Evolutionary conservation across 1,140 invertebrate genomes (phyloP).

Genomic region (Meloidogyne floridensis): DNA sequence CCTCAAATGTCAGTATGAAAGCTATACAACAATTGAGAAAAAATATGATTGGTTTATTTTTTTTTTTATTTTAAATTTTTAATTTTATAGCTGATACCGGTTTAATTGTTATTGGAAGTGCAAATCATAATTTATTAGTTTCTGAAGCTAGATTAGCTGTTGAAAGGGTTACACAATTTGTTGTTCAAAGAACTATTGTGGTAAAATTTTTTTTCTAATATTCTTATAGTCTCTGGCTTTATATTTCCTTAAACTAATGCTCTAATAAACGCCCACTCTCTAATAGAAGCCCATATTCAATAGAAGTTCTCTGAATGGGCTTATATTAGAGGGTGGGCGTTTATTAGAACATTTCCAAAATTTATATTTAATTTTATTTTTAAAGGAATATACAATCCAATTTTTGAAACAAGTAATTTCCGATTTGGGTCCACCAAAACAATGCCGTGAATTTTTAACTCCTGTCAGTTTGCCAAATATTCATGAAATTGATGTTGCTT

Average conservation of each 20-base stretch:
- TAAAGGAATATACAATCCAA: slow-evolving; percentile 43
- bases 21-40: slow-evolving; percentile 36
- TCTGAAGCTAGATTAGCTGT: slow-evolving; percentile 40
- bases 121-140: slow-evolving; percentile 49
- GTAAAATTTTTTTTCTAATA: slow-evolving; percentile 19
- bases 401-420: slow-evolving; percentile 53
- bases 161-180: slow-evolving; percentile 46
- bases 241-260: too few relatives aligned
- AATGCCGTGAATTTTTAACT: slow-evolving; percentile 41
- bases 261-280: too few relatives aligned
- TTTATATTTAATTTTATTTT: slow-evolving; percentile 14
- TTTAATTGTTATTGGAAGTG: slow-evolving; percentile 41
- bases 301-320: too few relatives aligned
- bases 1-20: slow-evolving; percentile 35
- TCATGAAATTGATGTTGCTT: slow-evolving; percentile 48
- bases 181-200: slow-evolving; percentile 46
- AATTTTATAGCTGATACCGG: slow-evolving; percentile 41
- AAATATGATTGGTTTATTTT: slow-evolving; percentile 47
- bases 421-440: slow-evolving; percentile 39
- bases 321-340: too few relatives aligned
- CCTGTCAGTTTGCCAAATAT: slow-evolving; percentile 47
- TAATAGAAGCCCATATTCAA: too few relatives aligned
- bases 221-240: too few relatives aligned
- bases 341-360: neutral
- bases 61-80: neutral